Evolutionary conservation across 2,888 invertebrate species (phyloP).

Genomic region (Drosophila eohydei): DNA sequence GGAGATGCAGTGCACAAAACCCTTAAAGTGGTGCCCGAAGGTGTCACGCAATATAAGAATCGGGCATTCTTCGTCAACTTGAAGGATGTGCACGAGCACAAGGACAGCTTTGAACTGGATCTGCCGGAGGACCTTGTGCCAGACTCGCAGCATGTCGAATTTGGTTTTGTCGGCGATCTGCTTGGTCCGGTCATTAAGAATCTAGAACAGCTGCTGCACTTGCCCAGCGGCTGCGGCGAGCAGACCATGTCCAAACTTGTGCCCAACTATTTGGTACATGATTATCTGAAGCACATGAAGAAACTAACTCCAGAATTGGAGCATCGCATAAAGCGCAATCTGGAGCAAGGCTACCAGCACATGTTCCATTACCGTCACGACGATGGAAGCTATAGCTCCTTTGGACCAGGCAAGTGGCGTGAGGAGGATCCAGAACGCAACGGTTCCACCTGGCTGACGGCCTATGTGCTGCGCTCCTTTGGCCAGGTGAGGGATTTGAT

Average conservation of each 20-base stretch:
- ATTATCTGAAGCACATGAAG: slow-evolving; percentile 90
- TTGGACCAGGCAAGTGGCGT: slow-evolving; percentile 87
- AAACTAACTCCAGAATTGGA: slow-evolving; percentile 89
- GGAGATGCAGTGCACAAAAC: slow-evolving; percentile 92
- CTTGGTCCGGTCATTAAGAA: slow-evolving; percentile 88
- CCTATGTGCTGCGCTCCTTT: slow-evolving; percentile 92
- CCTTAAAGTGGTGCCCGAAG: slow-evolving; percentile 92
- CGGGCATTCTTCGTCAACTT: slow-evolving; percentile 91
- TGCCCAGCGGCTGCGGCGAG: slow-evolving; percentile 91
- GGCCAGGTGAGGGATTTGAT: slow-evolving; percentile 89
- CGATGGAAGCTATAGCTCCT: slow-evolving; percentile 96
- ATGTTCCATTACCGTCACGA: slow-evolving; percentile 93
- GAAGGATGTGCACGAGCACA: slow-evolving; percentile 86
- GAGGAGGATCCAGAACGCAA: slow-evolving; percentile 82
- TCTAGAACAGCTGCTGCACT: slow-evolving; percentile 87
- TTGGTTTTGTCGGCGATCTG: slow-evolving; percentile 87
- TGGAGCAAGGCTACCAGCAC: slow-evolving; percentile 95
- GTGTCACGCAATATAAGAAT: slow-evolving; percentile 90
- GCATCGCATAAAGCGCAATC: slow-evolving; percentile 86
- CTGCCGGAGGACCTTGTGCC: slow-evolving; percentile 90
- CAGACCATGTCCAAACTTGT: slow-evolving; percentile 90
- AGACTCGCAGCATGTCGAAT: slow-evolving; percentile 87
- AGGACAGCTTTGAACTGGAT: slow-evolving; percentile 89
- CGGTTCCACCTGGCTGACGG: slow-evolving; percentile 93
- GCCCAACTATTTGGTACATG: slow-evolving; percentile 90